Evolutionary conservation across 2,888 invertebrate genomes (phyloP), one percentile per base, ranked within the genome.

Genomic region (Chesias legatella): DNA sequence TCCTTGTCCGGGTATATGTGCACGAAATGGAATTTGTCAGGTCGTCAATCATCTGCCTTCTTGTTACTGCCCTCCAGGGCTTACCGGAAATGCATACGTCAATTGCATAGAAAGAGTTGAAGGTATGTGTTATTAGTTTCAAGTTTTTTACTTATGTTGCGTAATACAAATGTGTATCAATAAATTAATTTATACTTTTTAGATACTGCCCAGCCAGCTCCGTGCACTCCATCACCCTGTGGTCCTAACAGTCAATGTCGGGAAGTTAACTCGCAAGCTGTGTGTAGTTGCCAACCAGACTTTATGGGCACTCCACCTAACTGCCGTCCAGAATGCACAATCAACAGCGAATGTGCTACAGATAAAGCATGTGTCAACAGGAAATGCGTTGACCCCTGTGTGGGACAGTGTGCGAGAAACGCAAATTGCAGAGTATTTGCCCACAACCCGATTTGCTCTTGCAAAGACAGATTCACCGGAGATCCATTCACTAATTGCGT

Each of bases 371-470:
- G 96, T 64, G 86, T 93, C 25, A 93, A 92, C 55, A 91, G 92
- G 48, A 94, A 93, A 79, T 96, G 95, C 67, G 88, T 90, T 33
- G 92, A 95, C 78, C 95, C 95, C 6, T 96, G 95, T 58, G 89
- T 90, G 1, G 94, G 94, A 32, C 91, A 93, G 27, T 96, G 96
- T 63, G 96, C 94, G 9, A 90, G 92, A 53, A 93, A 93, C 63
- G 93, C 96, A 6, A 90, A 91, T 38, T 96, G 96, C 58, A 92
- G 92, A 73, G 95, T 95, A 10, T 91, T 94, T 47, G 93, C 94
- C 60, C 96, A 96, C 65, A 94, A 94, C 67, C 95, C 96, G 1
- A 91, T 94, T 51, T 95, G 95, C 68, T 92, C 92, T 10, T 95
- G 95, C 67, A 90, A 91, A 48, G 78, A 90, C 8, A 90, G 92